Evolutionary conservation across 2,888 invertebrate species (phyloP).

Genomic region (Lampropteryx suffumata): DNA sequence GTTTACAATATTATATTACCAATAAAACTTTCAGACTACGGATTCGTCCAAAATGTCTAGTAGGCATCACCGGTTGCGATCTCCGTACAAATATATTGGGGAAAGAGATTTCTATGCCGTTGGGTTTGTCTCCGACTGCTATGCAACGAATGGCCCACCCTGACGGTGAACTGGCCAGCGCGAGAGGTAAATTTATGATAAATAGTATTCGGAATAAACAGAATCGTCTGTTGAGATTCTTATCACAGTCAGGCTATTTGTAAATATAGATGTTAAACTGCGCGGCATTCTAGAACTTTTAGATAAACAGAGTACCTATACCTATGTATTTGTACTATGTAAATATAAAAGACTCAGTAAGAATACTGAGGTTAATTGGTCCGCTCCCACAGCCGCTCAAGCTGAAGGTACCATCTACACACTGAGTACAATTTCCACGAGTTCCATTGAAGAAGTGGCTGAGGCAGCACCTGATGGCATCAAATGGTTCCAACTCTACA

Average conservation of each 20-base stretch:
- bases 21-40: constrained; percentile 86
- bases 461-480: constrained; percentile 87
- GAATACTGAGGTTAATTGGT: too few species aligned
- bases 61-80: constrained; percentile 87
- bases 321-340: too few species aligned
- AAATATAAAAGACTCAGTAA: too few species aligned
- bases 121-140: constrained; percentile 94
- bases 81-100: constrained; percentile 86
- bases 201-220: too few species aligned
- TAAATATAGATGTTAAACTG: too few species aligned
- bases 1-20: too few species aligned
- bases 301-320: too few species aligned
- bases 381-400: constrained; percentile 86
- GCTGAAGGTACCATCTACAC: constrained; percentile 89
- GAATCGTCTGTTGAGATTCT: too few species aligned
- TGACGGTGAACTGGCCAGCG: constrained; percentile 93
- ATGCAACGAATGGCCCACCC: constrained; percentile 96
- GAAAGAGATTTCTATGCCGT: constrained; percentile 85
- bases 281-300: too few species aligned
- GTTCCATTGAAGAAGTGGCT: constrained; percentile 94
- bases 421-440: constrained; percentile 93
- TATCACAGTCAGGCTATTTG: too few species aligned
- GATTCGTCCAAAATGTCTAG: constrained; percentile 89
- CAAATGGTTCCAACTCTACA: constrained; percentile 97
- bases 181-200: constrained; percentile 87